These are phyloP conservation scores for Anthoptus insignis DNA, from an alignment of 2,888 invertebrate species.

Conservation along the genomic window DNA sequence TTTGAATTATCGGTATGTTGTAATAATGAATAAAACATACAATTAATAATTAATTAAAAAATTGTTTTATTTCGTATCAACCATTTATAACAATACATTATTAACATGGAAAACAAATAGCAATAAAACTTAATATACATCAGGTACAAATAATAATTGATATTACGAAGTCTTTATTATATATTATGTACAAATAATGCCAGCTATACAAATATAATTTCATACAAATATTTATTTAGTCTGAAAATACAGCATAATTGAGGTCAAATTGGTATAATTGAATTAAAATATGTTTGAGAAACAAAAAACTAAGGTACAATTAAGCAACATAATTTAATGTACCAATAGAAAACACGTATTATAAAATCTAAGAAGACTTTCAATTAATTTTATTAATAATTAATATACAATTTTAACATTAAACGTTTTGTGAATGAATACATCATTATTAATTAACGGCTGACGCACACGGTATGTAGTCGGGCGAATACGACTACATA, in stretches of 20 bases:
- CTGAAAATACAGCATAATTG: neutral
- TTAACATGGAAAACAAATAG: slow-evolving; percentile 43
- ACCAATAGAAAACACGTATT: no score
- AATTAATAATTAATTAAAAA: slow-evolving; percentile 56
- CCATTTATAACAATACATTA: slow-evolving; percentile 49
- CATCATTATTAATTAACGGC: no score
- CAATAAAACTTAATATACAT: slow-evolving; percentile 47
- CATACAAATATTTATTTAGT: neutral
- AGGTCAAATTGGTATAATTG: neutral
- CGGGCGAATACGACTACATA: no score
- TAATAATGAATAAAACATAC: slow-evolving; percentile 53
- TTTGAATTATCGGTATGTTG: slow-evolving; percentile 42
- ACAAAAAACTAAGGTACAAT: no score
- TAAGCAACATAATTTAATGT: neutral
- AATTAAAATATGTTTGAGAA: neutral
- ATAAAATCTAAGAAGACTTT: no score
- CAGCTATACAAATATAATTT: neutral
- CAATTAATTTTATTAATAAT: no score
- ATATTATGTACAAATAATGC: slow-evolving; percentile 5
- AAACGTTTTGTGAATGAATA: no score
- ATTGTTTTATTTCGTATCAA: slow-evolving; percentile 64
- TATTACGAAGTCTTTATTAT: no score
- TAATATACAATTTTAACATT: no score
- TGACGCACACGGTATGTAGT: no score
- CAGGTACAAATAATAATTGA: slow-evolving; percentile 26